Base-by-base conservation (phyloP, 1,140 invertebrate genomes). In the Trichonephila inaurata region DNA sequence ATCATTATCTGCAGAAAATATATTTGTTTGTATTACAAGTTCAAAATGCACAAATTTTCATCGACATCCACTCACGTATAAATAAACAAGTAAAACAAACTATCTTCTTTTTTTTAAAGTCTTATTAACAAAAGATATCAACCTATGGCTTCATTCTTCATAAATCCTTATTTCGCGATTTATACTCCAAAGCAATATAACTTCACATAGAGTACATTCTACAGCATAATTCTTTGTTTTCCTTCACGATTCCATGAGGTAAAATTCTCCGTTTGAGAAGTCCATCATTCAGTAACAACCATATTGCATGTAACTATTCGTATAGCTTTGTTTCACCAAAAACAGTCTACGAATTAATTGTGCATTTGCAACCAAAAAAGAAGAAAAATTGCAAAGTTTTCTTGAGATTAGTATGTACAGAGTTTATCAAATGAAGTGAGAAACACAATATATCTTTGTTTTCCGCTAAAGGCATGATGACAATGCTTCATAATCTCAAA, bases 371-470 rank as follows among this genome's bases (percentile, higher is more conserved):
- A 40, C 33, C 33, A 40, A 40, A 40, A 40, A 40, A 40, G 4
- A 4, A 40, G 4, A 40, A 77, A 77, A 5, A 40, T 40, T 77
- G 28, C 28, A 40, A 7, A 3, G 18, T 18, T 77, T 33, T 40
- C 18, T 33, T 18, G 12, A 77, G 24, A n/a, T 69, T 24, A 10
- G 10, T 77, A 77, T 33, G 4, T 77, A 77, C 28, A 77, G 18
- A 33, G 28, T 77, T 14, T 40, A 18, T 69, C 72, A 28, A 18
- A 77, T 77, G 28, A 40, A 40, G 72, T 24, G 72, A 77, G 18
- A 40, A 77, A 77, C 72, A 77, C 72, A 28, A 77, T 19, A 77
- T 19, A 16, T 77, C 69, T 77, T 77, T 77, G 33, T 77, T 69
- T 24, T 69, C 21, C n/a, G n/a, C 21, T 28, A 19, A 77, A 33